Percentiles rank a stretch among this genome's conserved stretches.
Conservation (phyloP, 1,140 invertebrate genomes). For the Schlechtendalia chinensis region DNA sequence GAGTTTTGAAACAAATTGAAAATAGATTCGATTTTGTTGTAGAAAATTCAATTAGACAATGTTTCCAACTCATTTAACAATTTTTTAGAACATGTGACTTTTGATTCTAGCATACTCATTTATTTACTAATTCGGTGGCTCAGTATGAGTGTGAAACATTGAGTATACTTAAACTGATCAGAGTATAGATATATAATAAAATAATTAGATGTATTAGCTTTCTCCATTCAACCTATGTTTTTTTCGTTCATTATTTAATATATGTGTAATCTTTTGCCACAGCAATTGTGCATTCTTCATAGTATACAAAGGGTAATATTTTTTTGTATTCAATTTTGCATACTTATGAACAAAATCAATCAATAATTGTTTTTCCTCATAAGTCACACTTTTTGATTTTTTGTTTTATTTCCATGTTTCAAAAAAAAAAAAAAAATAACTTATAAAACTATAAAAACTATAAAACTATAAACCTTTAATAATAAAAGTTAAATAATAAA, state of each 20-base stretch:
- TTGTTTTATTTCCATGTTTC: slow-evolving; percentile 7
- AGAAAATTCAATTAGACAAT: too few species aligned
- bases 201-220: not conserved
- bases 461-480: too few species aligned
- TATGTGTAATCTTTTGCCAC: not conserved
- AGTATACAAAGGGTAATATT: not conserved
- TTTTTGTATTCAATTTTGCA: not conserved
- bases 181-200: not conserved
- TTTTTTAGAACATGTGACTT: too few species aligned
- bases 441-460: too few species aligned
- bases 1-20: too few species aligned
- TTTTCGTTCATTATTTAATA: not conserved
- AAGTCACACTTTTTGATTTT: slow-evolving; percentile 19
- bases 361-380: slow-evolving; percentile 11
- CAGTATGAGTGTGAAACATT: too few species aligned
- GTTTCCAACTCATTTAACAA: too few species aligned
- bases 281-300: not conserved
- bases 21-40: too few species aligned
- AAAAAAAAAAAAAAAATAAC: not conserved
- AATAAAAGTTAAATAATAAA: too few species aligned
- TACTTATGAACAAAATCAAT: slow-evolving; percentile 26
- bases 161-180: too few species aligned
- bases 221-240: slow-evolving; percentile 22
- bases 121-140: too few species aligned
- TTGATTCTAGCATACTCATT: too few species aligned